Evolutionary conservation across 2,888 invertebrate species (phyloP).

Genomic region (Linyphia triangularis): DNA sequence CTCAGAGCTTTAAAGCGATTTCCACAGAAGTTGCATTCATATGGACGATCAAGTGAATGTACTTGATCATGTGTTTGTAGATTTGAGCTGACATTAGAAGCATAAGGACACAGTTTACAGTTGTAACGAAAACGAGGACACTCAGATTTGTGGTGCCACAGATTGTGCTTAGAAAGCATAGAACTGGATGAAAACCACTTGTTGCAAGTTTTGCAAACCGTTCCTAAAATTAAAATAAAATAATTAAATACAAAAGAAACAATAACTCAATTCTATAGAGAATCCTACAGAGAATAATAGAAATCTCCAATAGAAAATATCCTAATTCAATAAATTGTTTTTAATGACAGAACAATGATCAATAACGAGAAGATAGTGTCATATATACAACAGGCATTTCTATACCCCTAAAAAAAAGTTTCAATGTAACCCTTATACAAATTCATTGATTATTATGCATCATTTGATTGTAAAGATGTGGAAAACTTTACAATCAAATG

Average conservation of each 20-base stretch:
- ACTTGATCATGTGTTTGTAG: constrained; percentile 4
- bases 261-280: not conserved
- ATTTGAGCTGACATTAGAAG: constrained; percentile 31
- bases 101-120: constrained; percentile 49
- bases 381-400: no score
- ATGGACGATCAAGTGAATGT: constrained; percentile 32
- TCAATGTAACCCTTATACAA: no score
- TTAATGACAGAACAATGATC: no score
- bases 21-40: constrained; percentile 8
- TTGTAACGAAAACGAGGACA: constrained; percentile 27
- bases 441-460: no score
- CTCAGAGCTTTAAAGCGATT: constrained; percentile 27
- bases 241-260: not conserved
- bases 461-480: no score
- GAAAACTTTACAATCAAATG: no score
- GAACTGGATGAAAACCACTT: constrained; percentile 46
- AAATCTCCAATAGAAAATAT: no score
- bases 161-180: constrained; percentile 21
- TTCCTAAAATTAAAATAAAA: constrained; percentile 12
- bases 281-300: not conserved
- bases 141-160: constrained; percentile 57
- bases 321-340: no score
- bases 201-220: constrained; percentile 24
- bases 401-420: no score
- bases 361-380: no score